These are phyloP conservation scores for Dicerorhinus sumatrensis DNA, from an alignment of 2,113 vertebrate genomes.

Conservation along the genomic window DNA sequence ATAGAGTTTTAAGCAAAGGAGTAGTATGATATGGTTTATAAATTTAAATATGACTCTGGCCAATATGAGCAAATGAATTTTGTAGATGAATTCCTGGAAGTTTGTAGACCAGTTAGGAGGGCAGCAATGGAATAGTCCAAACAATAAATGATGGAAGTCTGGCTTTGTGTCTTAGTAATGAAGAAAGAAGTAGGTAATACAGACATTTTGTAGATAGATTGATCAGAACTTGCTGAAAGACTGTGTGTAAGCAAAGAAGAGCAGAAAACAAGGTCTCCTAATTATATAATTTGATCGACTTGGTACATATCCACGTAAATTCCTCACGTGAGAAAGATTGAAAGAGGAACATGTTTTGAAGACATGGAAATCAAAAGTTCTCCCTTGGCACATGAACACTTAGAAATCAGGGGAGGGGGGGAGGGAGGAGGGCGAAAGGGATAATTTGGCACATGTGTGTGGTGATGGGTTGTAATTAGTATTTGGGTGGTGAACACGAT, in stretches of 20 bases:
- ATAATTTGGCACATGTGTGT: no score
- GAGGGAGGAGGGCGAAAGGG: no score
- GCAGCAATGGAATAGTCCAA: not conserved
- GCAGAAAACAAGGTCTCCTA: not conserved
- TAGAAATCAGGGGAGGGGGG: not conserved
- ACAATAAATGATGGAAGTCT: not conserved
- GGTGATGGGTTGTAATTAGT: no score
- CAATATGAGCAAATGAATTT: not conserved
- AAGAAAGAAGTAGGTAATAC: not conserved
- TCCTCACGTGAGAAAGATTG: not conserved
- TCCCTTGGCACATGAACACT: not conserved
- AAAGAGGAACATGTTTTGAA: not conserved
- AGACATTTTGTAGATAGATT: not conserved
- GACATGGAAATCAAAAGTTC: not conserved
- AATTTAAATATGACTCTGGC: not conserved
- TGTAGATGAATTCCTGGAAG: not conserved
- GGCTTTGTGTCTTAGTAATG: not conserved
- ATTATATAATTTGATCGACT: not conserved
- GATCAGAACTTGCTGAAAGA: not conserved
- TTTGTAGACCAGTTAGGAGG: not conserved
- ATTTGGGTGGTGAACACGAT: no score
- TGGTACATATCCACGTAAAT: not conserved
- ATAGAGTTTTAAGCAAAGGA: not conserved
- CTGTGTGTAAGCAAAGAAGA: not conserved
- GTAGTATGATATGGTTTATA: not conserved